These are phyloP conservation scores for Rhabdomys dilectus DNA, from an alignment of 2,113 vertebrate species.

Conservation along the genomic window DNA sequence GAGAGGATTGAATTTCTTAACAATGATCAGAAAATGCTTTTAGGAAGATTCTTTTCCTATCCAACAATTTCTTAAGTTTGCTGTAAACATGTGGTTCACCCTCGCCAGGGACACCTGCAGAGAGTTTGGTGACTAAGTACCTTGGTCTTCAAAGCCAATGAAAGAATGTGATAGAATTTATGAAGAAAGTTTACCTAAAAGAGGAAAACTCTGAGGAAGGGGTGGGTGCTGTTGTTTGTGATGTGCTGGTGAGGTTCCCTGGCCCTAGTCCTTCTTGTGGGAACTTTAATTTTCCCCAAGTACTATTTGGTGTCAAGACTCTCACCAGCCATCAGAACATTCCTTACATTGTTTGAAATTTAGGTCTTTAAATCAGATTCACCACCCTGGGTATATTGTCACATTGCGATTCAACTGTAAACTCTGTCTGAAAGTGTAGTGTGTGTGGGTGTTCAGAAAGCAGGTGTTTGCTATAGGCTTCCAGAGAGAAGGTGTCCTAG, in stretches of 20 bases:
- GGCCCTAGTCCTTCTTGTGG: not conserved
- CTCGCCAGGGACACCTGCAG: conserved; percentile 31
- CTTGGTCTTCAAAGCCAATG: conserved; percentile 67
- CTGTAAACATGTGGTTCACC: conserved; percentile 61
- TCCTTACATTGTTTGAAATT: not conserved
- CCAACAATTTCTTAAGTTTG: conserved; percentile 81
- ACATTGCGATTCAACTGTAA: not conserved
- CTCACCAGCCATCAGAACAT: not conserved
- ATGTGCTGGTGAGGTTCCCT: not conserved
- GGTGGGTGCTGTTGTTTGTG: conserved; percentile 6
- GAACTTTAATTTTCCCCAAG: not conserved
- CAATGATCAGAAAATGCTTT: conserved; percentile 85
- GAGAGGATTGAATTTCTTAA: conserved; percentile 86
- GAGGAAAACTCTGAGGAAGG: conserved; percentile 49
- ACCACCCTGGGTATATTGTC: not conserved
- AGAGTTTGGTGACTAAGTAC: conserved; percentile 50
- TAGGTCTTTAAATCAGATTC: conserved; percentile 10
- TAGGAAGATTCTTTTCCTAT: conserved; percentile 85
- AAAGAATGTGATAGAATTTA: conserved; percentile 77
- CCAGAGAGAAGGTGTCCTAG: not conserved
- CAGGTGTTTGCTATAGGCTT: not conserved
- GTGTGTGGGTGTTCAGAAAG: not conserved
- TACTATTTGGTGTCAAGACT: not conserved
- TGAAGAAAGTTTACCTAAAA: conserved; percentile 69
- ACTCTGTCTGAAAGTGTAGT: not conserved